Base-by-base conservation (phyloP, 2,113 vertebrate species). In the Daboia siamensis region DNA sequence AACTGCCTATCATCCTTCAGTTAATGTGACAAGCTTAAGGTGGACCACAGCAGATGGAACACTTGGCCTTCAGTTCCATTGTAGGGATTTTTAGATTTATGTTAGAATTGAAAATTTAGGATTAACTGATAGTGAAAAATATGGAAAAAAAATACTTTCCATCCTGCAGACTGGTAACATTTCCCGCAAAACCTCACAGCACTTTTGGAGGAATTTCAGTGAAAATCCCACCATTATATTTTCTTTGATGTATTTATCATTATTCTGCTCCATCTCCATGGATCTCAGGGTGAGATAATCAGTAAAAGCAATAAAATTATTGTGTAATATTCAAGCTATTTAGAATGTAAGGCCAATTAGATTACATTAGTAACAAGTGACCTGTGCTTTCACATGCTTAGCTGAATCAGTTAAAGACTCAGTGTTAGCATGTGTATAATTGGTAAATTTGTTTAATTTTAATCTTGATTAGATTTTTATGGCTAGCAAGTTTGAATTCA, bases 31-130 rank as follows among this genome's bases (percentile, higher is more conserved):
- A 94, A 90, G 44, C 1, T 24, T 4, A 0, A 91, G 90, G 64
- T 89, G 92, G 69, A 24, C 87, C 90, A 61, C 51, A 88, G 10
- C 21, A 24, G 0, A 39, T 93, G 92, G 90, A 92, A 95, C 74
- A 74, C 4, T 21, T 88, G 54, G 54, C 44, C 92, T 94, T 92
- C 57, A 39, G 46, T 44, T 64, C 87, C 80, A 74, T 52, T n/a
- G 3, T 80, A n/a, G 88, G 88, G 91, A 85, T 5, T 74, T 44
- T 88, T 33, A 20, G 39, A 44, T 90, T 90, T 55, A 13, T 59
- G 57, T 13, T 92, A 86, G 86, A 44, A 74, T 51, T 91, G 85
- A 93, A 84, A 59, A 89, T 29, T 8, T 89, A 88, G 89, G 57
- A 23, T 23, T 39, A 55, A 86, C 26, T 21, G 69, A 21, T 21